Percentiles rank a stretch among this genome's conserved stretches.
These are phyloP conservation scores for Ellobius talpinus DNA, from an alignment of 2,113 vertebrate genomes.

Conservation along the genomic window DNA sequence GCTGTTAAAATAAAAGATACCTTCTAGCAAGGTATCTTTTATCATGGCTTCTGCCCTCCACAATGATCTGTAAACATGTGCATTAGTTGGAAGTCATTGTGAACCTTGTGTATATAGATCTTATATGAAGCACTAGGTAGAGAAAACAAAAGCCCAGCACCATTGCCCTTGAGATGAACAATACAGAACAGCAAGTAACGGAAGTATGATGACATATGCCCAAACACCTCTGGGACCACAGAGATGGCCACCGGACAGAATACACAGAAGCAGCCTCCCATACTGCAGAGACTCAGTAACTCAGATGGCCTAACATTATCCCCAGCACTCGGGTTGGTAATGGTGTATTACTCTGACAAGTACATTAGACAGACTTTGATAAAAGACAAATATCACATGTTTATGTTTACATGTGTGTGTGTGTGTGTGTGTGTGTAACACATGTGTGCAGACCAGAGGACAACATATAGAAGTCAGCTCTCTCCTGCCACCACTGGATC, in stretches of 20 bases:
- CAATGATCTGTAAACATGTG: neutral
- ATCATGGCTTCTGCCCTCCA: neutral
- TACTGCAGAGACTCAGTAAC: too few relatives aligned
- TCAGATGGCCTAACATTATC: neutral
- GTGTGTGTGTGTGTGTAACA: neutral
- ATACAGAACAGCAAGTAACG: neutral
- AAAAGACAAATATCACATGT: constrained; percentile 6
- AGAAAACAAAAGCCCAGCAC: neutral
- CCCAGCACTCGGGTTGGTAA: neutral
- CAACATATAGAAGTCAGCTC: neutral
- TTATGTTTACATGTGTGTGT: neutral
- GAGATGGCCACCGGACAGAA: neutral
- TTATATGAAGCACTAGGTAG: neutral
- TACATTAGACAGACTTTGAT: neutral
- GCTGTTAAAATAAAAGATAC: constrained; percentile 42
- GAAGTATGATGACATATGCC: neutral
- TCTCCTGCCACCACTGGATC: neutral
- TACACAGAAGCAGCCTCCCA: neutral
- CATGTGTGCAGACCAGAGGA: neutral
- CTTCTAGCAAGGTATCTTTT: neutral
- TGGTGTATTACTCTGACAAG: neutral
- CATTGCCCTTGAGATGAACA: constrained; percentile 1
- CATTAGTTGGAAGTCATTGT: constrained; percentile 1
- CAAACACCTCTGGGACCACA: neutral
- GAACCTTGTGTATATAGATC: neutral